Percentiles rank a stretch among this genome's conserved stretches.
These are phyloP conservation scores for Hapalemur alaotrensis DNA, from an alignment of 2,797 vertebrate genomes.

Conservation along the genomic window DNA sequence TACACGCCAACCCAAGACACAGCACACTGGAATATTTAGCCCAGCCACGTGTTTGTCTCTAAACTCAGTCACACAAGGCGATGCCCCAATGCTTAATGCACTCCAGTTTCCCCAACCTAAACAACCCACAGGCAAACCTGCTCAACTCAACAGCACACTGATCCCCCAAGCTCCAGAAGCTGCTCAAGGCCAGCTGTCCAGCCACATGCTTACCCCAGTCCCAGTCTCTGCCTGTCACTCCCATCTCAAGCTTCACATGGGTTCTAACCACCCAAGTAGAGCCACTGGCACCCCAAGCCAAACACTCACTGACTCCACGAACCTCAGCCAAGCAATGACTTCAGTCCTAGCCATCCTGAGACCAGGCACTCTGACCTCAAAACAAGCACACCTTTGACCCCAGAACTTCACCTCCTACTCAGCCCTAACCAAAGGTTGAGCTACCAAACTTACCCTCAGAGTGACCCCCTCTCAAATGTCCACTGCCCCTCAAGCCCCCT, in stretches of 20 bases:
- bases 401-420: not conserved
- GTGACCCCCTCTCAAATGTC: not conserved
- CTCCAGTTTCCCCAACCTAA: not conserved
- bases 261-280: not conserved
- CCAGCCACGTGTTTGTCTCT: not conserved
- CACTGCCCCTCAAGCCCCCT: not conserved
- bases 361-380: not conserved
- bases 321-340: conserved; percentile 36
- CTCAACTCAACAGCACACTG: not conserved
- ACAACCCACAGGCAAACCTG: not conserved
- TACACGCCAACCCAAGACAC: not conserved
- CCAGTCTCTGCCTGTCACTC: not conserved
- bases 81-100: not conserved
- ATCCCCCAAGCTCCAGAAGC: not conserved
- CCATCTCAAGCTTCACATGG: not conserved
- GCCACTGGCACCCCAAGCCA: not conserved
- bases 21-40: not conserved
- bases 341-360: not conserved
- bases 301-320: not conserved
- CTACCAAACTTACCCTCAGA: not conserved
- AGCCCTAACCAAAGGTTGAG: not conserved
- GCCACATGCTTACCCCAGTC: not conserved
- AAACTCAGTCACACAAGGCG: not conserved
- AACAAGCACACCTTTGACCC: not conserved
- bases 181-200: not conserved